Base-by-base conservation (phyloP, 2,113 vertebrate genomes). In the Lepisosteus oculatus region DNA sequence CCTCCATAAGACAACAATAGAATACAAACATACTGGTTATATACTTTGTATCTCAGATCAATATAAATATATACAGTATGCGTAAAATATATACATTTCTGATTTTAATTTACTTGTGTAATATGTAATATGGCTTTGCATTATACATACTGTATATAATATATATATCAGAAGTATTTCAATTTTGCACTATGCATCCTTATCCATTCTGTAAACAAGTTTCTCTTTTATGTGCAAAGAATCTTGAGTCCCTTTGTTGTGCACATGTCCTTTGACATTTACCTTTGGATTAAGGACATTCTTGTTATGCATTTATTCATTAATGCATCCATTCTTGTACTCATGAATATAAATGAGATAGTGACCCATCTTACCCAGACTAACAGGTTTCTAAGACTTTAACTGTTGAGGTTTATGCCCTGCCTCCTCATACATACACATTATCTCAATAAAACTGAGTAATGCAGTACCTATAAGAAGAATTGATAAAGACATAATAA, bases 291-390 rank as follows among this genome's bases (percentile, higher is more conserved):
- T 81, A 72, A 79, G 78, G 43, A 11, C 79, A 78, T 81, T 85
- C 77, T 78, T 88, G 81, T 87, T 85, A 89, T 88, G 81, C 82
- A 86, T 86, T 84, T 86, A 89, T 87, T 85, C 85, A 89, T 86
- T 84, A 80, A 72, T 84, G 79, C 77, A 82, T 84, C 85, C 77
- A 77, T 86, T 86, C 83, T 80, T 72, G 76, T 67, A 73, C 86
- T 88, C 61, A 45, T 68, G 54, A 62, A 69, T 74, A 17, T 67
- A 65, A 55, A 59, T 65, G 14, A 13, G 61, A 57, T 74, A 63
- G 69, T 80, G 81, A 83, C 84, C 87, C 79, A 78, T 84, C 84
- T 76, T 80, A 78, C 80, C 76, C 77, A 78, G 84, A 83, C 79
- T 76, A 62, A 71, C 79, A 76, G 72, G 68, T 79, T 75, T 71